A percentile compares a stretch with the other conserved stretches of the same genome.
Conservation (phyloP, 2,113 vertebrate species). For the Tautogolabrus adspersus region DNA sequence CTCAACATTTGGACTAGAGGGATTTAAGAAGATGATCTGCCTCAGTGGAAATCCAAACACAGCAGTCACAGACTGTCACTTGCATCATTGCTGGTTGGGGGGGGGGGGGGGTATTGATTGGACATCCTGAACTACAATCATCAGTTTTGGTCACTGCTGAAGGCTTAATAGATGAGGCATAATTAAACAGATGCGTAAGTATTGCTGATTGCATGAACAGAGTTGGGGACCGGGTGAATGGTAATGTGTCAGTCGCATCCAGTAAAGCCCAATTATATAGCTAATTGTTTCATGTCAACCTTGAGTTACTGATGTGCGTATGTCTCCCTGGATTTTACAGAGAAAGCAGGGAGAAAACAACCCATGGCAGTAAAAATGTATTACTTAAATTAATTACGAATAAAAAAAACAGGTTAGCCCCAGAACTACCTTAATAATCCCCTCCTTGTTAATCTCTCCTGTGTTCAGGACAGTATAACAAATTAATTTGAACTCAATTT, state of each 20-base stretch:
- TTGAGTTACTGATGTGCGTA: conserved; percentile 9
- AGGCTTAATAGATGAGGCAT: conserved; percentile 26
- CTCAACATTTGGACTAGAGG: conserved; percentile 38
- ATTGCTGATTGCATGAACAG: conserved; percentile 24
- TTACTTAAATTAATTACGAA: background rate
- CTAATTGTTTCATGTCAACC: conserved; percentile 30
- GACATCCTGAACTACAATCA: background rate
- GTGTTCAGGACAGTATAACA: background rate
- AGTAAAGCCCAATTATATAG: conserved; percentile 18
- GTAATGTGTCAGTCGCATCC: conserved; percentile 19
- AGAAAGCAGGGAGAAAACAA: background rate
- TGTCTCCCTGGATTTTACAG: background rate
- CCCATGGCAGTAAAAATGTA: background rate
- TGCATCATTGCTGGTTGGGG: conserved; percentile 5
- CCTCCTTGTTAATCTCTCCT: background rate
- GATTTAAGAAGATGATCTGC: conserved; percentile 52
- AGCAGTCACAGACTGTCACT: conserved; percentile 15
- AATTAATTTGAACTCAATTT: no score
- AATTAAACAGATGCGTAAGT: conserved; percentile 38
- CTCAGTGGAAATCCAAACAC: conserved; percentile 22
- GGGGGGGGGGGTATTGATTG: background rate
- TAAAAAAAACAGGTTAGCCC: background rate
- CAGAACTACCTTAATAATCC: background rate
- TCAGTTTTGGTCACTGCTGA: conserved; percentile 10
- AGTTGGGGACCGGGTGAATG: background rate